Conservation (phyloP, 2,888 invertebrate genomes). For the Fragum whitleyi region DNA sequence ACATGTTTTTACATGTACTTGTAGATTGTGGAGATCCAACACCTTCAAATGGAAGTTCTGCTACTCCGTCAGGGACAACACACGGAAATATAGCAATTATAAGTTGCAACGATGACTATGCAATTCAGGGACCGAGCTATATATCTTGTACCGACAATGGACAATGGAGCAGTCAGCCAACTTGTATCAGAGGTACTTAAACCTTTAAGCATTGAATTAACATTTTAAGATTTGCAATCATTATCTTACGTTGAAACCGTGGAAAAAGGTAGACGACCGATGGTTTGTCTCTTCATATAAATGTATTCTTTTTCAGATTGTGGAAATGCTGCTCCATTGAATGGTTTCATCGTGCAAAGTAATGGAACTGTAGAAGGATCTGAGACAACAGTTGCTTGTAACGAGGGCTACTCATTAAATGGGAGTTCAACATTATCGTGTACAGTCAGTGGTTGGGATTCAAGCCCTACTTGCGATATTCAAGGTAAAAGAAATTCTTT, state of each 20-base stretch:
- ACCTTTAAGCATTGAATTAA: too few relatives aligned
- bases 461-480: conserved; percentile 7
- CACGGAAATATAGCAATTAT: background rate
- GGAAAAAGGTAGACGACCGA: background rate
- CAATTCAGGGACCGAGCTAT: background rate
- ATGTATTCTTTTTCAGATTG: background rate
- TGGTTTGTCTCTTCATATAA: background rate
- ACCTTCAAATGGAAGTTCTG: background rate
- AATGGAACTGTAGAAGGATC: background rate
- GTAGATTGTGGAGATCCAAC: conserved; percentile 16
- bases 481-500: conserved; percentile 3
- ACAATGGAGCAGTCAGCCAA: background rate
- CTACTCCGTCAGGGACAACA: background rate
- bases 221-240: too few relatives aligned
- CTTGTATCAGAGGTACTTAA: background rate
- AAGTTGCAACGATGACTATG: background rate
- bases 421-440: background rate
- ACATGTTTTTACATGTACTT: too few relatives aligned
- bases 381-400: background rate
- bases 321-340: background rate
- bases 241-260: too few relatives aligned
- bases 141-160: background rate
- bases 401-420: conserved; percentile 3
- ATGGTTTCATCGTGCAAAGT: background rate
- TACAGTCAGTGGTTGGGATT: conserved; percentile 12